Conservation (phyloP, 2,888 invertebrate genomes). For the Trichacis sp. region DNA sequence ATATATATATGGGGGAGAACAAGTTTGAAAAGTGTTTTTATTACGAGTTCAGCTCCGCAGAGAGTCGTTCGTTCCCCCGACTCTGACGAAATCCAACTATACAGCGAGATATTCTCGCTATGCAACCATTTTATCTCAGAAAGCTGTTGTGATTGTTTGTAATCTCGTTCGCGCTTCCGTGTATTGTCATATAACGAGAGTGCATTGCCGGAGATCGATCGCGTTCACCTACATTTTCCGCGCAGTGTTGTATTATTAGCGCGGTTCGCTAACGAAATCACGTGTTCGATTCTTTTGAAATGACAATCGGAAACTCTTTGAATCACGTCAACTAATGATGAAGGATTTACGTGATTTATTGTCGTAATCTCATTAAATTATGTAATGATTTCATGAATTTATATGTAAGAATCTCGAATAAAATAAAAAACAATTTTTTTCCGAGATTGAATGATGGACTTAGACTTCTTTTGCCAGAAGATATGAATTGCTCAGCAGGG, state of each 20-base stretch:
- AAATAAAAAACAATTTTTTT: too few relatives aligned
- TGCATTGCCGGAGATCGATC: conserved; percentile 21
- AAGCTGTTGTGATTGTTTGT: background rate
- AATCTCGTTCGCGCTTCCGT: background rate
- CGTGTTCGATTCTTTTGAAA: too few relatives aligned
- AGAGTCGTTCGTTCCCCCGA: background rate
- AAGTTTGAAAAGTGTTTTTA: background rate
- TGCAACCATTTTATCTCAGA: background rate
- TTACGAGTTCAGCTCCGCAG: background rate
- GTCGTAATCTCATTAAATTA: too few relatives aligned
- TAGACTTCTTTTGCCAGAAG: too few relatives aligned
- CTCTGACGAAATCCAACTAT: background rate
- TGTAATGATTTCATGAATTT: too few relatives aligned
- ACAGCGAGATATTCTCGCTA: background rate
- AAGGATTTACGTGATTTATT: too few relatives aligned
- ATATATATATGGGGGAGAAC: background rate
- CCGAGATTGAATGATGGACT: too few relatives aligned
- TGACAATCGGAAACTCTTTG: too few relatives aligned
- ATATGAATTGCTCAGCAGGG: too few relatives aligned
- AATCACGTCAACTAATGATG: too few relatives aligned
- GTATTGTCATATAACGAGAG: conserved; percentile 10
- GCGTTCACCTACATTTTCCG: conserved; percentile 12
- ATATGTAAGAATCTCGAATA: too few relatives aligned
- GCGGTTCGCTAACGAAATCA: too few relatives aligned
- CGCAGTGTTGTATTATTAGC: conserved; percentile 27